Evolutionary conservation across 53 echinoderm and acorn worm genomes (phyloP), one percentile per base, ranked within the genome.

Genomic region (Patiria pectinifera): DNA sequence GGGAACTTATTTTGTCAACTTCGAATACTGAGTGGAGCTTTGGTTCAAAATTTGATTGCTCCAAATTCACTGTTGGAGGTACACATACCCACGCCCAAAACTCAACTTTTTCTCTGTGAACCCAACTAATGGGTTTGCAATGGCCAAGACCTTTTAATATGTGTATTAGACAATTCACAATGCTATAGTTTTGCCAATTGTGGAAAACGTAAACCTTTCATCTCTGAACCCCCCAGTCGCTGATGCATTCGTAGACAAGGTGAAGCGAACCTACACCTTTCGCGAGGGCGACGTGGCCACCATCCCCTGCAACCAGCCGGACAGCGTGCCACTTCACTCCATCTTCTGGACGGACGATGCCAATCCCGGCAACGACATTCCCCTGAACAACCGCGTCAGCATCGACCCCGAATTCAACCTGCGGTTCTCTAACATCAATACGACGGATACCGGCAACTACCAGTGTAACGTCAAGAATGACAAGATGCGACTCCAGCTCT

Each of bases 401-500:
- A 66, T 90, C 47, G 90, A 90, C 25, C 90, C 90, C 11, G 44
- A 90, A 0, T 49, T 21, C 90, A 90, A 90, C 90, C 87, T 92
- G 70, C 79, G 80, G 46, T 86, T 92, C 59, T 87, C 93, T 19
- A 87, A 92, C 59, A 70, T 92, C 45, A 18, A 1, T 11, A 6
- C 48, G 11, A 18, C 23, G 6, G 93, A 92, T 71, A 87, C 48
- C 15, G 86, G 81, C 14, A 71, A 70, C 48, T 92, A 92, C 22
- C 86, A 86, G 63, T 92, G 93, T 70, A 92, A 92, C 74, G 87
- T 92, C 59, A 87, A 80, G 69, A 92, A 92, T n/a, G 87, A 81
- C 14, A 69, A 66, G 90, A 47, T 81, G 62, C 90, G 90, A 10
- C 5, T 63, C 4, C 90, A 90, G 82, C 62, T 44, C 69, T 80